Percentiles rank a stretch among this genome's conserved stretches.
Evolutionary conservation across 2,113 vertebrate species (phyloP).

Genomic region (Nycticryphes semicollaris): DNA sequence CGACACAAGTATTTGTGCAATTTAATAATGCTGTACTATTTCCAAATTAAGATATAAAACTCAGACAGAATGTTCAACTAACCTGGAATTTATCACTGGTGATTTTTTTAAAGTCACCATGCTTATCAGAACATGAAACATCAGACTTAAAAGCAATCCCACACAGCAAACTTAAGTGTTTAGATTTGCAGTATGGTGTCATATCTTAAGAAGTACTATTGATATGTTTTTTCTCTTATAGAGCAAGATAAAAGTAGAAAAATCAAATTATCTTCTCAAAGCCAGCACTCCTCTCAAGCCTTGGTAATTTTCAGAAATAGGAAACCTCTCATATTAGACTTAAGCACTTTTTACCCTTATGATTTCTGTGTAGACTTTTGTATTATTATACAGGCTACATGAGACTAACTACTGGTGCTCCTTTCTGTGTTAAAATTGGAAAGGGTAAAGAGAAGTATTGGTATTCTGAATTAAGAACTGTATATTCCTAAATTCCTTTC

Average conservation of each 20-base stretch:
- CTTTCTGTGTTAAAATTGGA: not conserved
- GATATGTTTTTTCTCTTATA: not conserved
- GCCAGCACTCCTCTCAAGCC: not conserved
- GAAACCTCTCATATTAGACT: not conserved
- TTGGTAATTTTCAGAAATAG: not conserved
- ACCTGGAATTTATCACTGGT: not conserved
- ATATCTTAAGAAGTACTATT: not conserved
- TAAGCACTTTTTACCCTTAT: not conserved
- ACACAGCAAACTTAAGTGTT: not conserved
- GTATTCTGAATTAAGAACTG: not conserved
- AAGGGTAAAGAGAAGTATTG: not conserved
- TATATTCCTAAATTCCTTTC: not conserved
- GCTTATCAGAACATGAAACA: conserved; percentile 31
- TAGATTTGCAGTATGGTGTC: not conserved
- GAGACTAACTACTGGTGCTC: not conserved
- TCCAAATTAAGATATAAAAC: not conserved
- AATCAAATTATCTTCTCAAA: not conserved
- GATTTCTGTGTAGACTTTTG: not conserved
- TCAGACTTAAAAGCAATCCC: conserved; percentile 13
- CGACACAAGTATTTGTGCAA: not conserved
- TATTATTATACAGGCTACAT: not conserved
- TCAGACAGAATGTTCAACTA: not conserved
- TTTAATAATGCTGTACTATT: not conserved
- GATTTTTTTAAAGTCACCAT: not conserved
- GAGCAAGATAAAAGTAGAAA: not conserved